These are phyloP conservation scores for Phymastichus coffea DNA, from an alignment of 1,140 invertebrate genomes.

Conservation along the genomic window DNA sequence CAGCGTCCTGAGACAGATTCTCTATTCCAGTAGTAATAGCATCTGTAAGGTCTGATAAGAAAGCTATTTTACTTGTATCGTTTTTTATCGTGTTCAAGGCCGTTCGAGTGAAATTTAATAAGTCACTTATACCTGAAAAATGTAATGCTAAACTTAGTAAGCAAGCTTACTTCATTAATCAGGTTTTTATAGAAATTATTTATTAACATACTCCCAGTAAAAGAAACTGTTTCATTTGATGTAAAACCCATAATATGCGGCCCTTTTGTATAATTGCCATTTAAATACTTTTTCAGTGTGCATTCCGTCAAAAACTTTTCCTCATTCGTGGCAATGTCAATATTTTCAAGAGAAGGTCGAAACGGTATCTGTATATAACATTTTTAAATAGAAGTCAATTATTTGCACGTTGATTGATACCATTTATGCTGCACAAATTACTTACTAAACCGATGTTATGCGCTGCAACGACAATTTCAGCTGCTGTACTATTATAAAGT, in stretches of 20 bases:
- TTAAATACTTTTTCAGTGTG: conserved; percentile 57
- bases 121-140: no score
- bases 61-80: no score
- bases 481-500: background rate
- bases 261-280: conserved; percentile 56
- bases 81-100: no score
- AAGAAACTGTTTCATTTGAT: conserved; percentile 60
- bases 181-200: no score
- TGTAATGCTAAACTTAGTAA: no score
- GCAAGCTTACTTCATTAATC: no score
- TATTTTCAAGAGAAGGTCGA: conserved; percentile 48
- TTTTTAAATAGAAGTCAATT: background rate
- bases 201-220: conserved; percentile 54
- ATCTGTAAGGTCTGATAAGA: no score
- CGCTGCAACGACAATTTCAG: background rate
- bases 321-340: conserved; percentile 38
- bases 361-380: conserved; percentile 22
- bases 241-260: conserved; percentile 63
- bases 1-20: no score
- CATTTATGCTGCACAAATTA: background rate
- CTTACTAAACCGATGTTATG: background rate
- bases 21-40: no score
- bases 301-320: conserved; percentile 60
- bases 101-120: no score
- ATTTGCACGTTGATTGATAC: background rate